A percentile compares a stretch with the other conserved stretches of the same genome.
Conservation (phyloP, 1,140 invertebrate species). For the Meloidogyne chitwoodi region DNA sequence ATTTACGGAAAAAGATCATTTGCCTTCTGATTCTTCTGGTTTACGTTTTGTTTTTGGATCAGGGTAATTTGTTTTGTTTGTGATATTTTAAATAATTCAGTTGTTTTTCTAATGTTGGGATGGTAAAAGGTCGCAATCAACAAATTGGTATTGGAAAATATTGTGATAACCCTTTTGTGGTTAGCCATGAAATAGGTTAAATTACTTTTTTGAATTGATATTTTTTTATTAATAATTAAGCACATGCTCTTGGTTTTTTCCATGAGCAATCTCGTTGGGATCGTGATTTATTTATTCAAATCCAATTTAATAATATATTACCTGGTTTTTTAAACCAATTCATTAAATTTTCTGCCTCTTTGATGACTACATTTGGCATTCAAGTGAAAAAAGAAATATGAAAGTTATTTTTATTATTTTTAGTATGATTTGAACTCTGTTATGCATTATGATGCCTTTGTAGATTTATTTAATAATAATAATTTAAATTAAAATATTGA, state of each 20-base stretch:
- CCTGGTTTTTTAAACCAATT: slow-evolving; percentile 36
- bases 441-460: slow-evolving; percentile 23
- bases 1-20: slow-evolving; percentile 14
- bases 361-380: slow-evolving; percentile 20
- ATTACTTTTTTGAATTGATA: not conserved
- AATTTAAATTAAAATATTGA: not conserved
- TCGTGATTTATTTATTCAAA: slow-evolving; percentile 21
- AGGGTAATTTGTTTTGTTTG: slow-evolving; percentile 5
- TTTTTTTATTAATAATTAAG: not conserved
- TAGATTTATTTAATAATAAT: not conserved
- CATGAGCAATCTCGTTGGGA: slow-evolving; percentile 33
- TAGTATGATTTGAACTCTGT: slow-evolving; percentile 21
- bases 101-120: slow-evolving; percentile 34
- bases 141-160: slow-evolving; percentile 25
- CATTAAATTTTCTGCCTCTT: slow-evolving; percentile 13
- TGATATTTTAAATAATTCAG: slow-evolving; percentile 10
- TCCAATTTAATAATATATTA: slow-evolving; percentile 28
- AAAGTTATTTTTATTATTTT: not conserved
- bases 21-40: not conserved
- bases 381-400: slow-evolving; percentile 6
- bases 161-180: slow-evolving; percentile 33
- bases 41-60: slow-evolving; percentile 23
- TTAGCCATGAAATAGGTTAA: slow-evolving; percentile 35
- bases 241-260: slow-evolving; percentile 36
- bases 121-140: slow-evolving; percentile 6